A percentile compares a stretch with the other conserved stretches of the same genome.
These are phyloP conservation scores for Corvus moneduloides DNA, from an alignment of 2,113 vertebrate species.

Conservation along the genomic window DNA sequence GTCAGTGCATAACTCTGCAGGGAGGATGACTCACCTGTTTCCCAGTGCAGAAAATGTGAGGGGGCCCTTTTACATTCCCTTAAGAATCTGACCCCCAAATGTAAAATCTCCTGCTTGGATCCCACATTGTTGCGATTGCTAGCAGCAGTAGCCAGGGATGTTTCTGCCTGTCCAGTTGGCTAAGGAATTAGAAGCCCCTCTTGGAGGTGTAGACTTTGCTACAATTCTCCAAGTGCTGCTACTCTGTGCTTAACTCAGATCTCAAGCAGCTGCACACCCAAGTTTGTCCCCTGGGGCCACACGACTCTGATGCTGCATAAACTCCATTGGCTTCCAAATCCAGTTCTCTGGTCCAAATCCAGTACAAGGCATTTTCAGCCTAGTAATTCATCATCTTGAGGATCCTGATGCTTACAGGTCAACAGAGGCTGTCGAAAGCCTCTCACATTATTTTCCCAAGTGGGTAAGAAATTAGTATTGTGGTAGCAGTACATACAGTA, in stretches of 20 bases:
- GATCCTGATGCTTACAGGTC: neutral
- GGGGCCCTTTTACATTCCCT: neutral
- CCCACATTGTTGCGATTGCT: accelerated
- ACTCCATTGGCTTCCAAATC: neutral
- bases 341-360: neutral
- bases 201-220: neutral
- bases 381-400: neutral
- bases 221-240: neutral
- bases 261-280: neutral
- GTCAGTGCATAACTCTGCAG: neutral
- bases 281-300: neutral
- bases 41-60: neutral
- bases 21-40: neutral
- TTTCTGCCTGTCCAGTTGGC: neutral
- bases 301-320: neutral
- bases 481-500: neutral
- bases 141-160: neutral
- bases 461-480: neutral
- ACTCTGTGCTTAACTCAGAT: neutral
- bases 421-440: neutral
- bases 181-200: neutral
- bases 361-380: neutral
- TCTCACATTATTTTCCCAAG: neutral
- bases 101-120: neutral
- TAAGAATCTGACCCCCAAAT: neutral